These are phyloP conservation scores for Notolabrus celidotus DNA, from an alignment of 2,797 vertebrate genomes.

Conservation along the genomic window DNA sequence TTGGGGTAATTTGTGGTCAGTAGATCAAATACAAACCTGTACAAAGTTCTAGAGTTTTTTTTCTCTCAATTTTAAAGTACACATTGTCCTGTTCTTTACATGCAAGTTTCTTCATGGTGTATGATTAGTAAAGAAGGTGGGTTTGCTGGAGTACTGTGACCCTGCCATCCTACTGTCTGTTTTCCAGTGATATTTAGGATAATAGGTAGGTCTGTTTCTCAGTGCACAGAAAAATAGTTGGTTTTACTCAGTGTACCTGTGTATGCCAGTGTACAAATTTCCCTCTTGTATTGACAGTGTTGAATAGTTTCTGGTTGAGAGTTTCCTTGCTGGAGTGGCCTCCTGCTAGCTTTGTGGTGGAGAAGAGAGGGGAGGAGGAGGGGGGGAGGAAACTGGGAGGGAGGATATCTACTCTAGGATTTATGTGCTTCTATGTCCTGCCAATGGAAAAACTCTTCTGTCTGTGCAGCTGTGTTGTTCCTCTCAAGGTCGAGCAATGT, in stretches of 20 bases:
- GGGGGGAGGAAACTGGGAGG: constrained; percentile 50
- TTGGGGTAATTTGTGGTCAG: constrained; percentile 74
- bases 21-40: constrained; percentile 68
- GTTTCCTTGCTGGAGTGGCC: constrained; percentile 68
- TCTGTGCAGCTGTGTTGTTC: constrained; percentile 88
- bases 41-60: constrained; percentile 70
- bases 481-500: constrained; percentile 79
- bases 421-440: constrained; percentile 88
- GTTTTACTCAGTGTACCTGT: constrained; percentile 67
- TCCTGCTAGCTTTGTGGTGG: constrained; percentile 32
- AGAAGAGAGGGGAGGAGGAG: constrained; percentile 59
- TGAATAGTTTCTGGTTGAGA: constrained; percentile 81
- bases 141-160: constrained; percentile 64
- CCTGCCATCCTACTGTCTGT: constrained; percentile 65
- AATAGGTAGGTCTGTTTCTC: constrained; percentile 64
- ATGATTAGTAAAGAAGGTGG: constrained; percentile 71
- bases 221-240: constrained; percentile 63
- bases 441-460: constrained; percentile 77
- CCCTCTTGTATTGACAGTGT: constrained; percentile 71
- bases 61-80: constrained; percentile 46
- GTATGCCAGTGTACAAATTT: constrained; percentile 66
- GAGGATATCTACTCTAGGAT: constrained; percentile 77
- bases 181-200: constrained; percentile 72
- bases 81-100: constrained; percentile 76
- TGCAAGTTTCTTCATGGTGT: constrained; percentile 70